phyloP scores from a whole-genome alignment of 2,113 vertebrate genomes.

The Sander lucioperca region DNA sequence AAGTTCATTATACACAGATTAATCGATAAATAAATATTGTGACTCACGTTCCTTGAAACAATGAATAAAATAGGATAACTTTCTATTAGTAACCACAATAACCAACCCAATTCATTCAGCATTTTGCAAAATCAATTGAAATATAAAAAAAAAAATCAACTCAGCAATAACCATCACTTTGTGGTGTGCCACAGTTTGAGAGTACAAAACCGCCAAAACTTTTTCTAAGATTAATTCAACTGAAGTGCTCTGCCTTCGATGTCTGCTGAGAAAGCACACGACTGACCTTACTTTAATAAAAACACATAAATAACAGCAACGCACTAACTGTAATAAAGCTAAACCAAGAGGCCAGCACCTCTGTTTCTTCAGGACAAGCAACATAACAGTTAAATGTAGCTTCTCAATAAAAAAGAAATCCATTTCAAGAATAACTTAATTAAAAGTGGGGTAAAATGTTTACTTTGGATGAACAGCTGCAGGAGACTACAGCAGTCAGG shows the following conservation, averaged over 20 bases:
- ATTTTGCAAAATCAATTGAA: background rate
- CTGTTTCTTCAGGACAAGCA: background rate
- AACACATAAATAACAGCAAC: background rate
- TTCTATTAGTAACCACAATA: background rate
- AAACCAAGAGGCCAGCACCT: background rate
- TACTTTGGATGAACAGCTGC: background rate
- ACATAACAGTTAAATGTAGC: background rate
- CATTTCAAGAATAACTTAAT: background rate
- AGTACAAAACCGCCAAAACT: background rate
- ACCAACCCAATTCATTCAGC: background rate
- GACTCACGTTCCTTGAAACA: background rate
- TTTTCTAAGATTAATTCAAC: background rate
- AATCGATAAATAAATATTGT: background rate
- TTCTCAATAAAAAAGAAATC: background rate
- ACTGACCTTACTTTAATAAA: background rate
- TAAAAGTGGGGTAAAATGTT: background rate
- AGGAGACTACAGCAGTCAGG: background rate
- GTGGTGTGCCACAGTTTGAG: background rate
- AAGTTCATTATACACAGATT: background rate
- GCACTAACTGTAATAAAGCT: background rate
- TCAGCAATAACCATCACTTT: too few species aligned
- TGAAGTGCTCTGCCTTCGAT: background rate
- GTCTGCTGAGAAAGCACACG: background rate
- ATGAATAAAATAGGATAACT: background rate
- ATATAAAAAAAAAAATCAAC: background rate